phyloP scores from a whole-genome alignment of 1,140 invertebrate genomes.

The Vanessa tameamea region DNA sequence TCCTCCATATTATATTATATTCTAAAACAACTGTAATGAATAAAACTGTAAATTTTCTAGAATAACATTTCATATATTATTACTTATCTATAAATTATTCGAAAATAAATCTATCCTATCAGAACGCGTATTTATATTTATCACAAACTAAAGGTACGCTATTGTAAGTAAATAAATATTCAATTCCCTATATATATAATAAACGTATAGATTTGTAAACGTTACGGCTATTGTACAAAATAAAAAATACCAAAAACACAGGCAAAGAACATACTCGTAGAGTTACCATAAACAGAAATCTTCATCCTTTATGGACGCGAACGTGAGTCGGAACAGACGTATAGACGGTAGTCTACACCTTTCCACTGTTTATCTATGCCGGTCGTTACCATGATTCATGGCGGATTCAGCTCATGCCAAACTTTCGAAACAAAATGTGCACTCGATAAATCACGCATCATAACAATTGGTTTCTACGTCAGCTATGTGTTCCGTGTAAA shows the following conservation, averaged over 20 bases:
- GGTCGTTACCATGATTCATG: conserved; percentile 60
- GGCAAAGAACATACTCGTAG: too few species aligned
- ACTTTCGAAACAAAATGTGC: conserved; percentile 59
- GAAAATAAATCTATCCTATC: too few species aligned
- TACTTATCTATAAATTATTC: too few species aligned
- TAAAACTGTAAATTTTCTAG: too few species aligned
- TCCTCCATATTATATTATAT: too few species aligned
- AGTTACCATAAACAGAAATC: conserved; percentile 8
- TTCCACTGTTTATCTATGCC: conserved; percentile 41
- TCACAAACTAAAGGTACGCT: too few species aligned
- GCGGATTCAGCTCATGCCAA: conserved; percentile 46
- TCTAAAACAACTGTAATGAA: too few species aligned
- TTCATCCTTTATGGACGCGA: conserved; percentile 6
- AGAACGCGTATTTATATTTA: too few species aligned
- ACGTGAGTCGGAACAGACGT: conserved; percentile 32
- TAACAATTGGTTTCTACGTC: conserved; percentile 52
- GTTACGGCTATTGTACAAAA: not conserved
- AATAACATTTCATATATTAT: too few species aligned
- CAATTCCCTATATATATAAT: too few species aligned
- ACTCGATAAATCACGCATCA: conserved; percentile 61
- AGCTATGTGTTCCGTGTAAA: conserved; percentile 43
- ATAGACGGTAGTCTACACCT: conserved; percentile 46
- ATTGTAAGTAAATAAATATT: too few species aligned
- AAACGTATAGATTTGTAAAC: too few species aligned
- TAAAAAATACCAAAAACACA: not conserved